Conservation (phyloP, 2,797 vertebrate genomes). For the Cephalopachus bancanus region DNA sequence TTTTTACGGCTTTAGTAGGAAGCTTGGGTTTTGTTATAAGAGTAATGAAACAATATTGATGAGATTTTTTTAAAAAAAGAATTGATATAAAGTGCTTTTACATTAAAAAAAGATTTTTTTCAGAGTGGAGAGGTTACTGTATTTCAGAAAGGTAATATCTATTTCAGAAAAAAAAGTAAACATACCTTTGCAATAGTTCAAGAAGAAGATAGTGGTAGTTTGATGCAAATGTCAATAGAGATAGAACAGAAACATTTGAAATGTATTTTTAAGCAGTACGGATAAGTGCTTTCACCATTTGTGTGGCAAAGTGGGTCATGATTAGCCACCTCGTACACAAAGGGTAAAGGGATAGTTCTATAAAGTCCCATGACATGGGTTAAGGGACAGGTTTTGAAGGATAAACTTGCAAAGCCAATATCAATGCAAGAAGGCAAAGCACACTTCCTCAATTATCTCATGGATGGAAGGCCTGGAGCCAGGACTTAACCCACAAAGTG, state of each 20-base stretch:
- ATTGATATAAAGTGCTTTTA: neutral
- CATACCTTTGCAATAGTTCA: neutral
- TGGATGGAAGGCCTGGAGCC: neutral
- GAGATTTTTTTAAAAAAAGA: neutral
- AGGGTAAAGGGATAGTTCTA: neutral
- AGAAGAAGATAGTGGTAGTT: neutral
- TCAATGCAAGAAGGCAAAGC: neutral
- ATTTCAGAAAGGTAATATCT: neutral
- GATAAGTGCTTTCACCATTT: neutral
- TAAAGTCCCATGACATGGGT: neutral
- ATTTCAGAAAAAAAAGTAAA: neutral
- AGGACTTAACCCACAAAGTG: neutral
- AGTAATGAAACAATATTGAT: neutral
- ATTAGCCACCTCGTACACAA: neutral
- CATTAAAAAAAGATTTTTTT: neutral
- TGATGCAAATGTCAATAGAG: neutral
- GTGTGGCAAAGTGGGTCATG: neutral
- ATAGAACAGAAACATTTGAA: neutral
- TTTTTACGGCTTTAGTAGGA: neutral
- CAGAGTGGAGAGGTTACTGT: neutral
- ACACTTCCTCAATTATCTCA: neutral
- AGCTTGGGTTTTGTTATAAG: constrained; percentile 2
- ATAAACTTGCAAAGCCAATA: neutral
- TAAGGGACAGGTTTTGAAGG: neutral
- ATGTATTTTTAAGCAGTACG: neutral